phyloP scores from a whole-genome alignment of 2,113 vertebrate genomes.

The Cavia aperea region DNA sequence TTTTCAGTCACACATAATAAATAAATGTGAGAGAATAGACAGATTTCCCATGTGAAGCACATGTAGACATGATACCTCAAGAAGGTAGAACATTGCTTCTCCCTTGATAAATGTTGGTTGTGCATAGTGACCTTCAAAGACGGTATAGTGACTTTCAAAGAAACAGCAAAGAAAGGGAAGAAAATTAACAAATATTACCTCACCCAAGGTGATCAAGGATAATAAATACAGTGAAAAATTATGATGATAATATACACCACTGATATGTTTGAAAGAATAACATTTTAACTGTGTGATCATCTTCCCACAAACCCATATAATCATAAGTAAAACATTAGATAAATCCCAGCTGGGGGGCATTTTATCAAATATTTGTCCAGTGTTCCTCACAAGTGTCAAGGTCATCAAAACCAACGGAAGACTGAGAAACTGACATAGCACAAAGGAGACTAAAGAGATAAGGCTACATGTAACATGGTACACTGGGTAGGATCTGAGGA shows the following conservation, averaged over 20 bases:
- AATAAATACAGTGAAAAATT: no score
- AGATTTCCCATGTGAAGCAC: not conserved
- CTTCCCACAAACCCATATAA: not conserved
- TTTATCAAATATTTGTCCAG: not conserved
- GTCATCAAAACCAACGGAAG: not conserved
- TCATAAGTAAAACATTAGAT: not conserved
- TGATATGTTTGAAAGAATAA: not conserved
- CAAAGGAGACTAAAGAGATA: not conserved
- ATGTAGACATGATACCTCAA: not conserved
- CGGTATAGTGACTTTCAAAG: not conserved
- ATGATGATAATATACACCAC: not conserved
- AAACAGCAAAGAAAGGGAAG: not conserved
- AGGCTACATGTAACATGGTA: fast-evolving
- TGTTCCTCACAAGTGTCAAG: not conserved
- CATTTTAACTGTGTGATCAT: not conserved
- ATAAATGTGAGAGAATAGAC: not conserved
- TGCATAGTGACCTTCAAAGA: not conserved
- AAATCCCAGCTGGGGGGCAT: not conserved
- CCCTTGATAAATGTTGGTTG: not conserved
- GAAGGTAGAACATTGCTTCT: not conserved
- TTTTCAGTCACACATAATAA: not conserved
- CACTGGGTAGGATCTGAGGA: not conserved
- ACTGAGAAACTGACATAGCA: not conserved
- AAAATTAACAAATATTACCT: not conserved
- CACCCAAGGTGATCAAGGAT: not conserved